Conservation (phyloP, 2,888 invertebrate species). For the Agonum fuliginosum region DNA sequence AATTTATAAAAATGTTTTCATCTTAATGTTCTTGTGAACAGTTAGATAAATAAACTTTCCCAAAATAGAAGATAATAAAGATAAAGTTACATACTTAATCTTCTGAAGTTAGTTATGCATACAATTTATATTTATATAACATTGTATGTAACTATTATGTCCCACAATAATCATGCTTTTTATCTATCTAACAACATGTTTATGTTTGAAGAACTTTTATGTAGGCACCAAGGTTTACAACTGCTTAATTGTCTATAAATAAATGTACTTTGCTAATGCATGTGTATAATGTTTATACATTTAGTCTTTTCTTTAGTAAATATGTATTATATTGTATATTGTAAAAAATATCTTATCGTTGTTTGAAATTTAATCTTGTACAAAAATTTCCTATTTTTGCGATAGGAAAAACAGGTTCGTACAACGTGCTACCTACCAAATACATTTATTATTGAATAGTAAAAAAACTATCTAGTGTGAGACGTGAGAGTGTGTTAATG, state of each 20-base stretch:
- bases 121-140: conserved; percentile 24
- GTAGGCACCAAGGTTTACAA: conserved; percentile 39
- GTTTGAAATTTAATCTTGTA: neutral
- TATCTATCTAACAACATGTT: conserved; percentile 26
- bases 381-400: neutral
- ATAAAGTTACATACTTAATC: conserved; percentile 13
- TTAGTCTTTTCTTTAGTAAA: conserved; percentile 22
- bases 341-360: neutral
- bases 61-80: conserved; percentile 20
- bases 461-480: no score
- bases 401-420: no score
- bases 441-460: no score
- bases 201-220: conserved; percentile 12
- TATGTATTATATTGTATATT: neutral
- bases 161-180: conserved; percentile 1
- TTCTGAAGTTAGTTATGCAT: neutral
- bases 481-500: no score
- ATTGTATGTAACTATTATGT: conserved; percentile 22
- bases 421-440: no score
- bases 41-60: conserved; percentile 13
- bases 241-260: conserved; percentile 32
- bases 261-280: neutral
- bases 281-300: neutral
- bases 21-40: neutral
- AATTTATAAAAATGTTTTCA: neutral